These are phyloP conservation scores for Hermetia illucens DNA, from an alignment of 1,140 invertebrate genomes.

Conservation along the genomic window DNA sequence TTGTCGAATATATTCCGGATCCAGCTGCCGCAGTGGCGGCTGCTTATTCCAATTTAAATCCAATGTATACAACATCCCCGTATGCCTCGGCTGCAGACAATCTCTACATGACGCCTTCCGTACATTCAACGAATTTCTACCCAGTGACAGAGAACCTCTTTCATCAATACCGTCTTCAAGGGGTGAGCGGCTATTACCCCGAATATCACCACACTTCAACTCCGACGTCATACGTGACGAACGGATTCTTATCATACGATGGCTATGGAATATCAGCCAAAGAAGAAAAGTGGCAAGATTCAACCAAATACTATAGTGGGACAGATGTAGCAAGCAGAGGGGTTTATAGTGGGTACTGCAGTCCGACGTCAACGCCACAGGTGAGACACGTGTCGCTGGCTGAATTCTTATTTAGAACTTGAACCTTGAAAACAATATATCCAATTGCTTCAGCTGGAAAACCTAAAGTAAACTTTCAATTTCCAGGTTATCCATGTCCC, in stretches of 20 bases:
- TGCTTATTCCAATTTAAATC: constrained; percentile 70
- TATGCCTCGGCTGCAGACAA: constrained; percentile 43
- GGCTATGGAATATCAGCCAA: constrained; percentile 28
- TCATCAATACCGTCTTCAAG: constrained; percentile 64
- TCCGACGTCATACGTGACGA: constrained; percentile 47
- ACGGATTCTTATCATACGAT: constrained; percentile 50
- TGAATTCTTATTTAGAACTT: too few relatives aligned
- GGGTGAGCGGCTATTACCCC: constrained; percentile 57
- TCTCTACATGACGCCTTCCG: constrained; percentile 47
- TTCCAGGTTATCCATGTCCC: constrained; percentile 14
- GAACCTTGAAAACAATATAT: too few relatives aligned
- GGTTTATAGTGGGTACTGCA: constrained; percentile 23
- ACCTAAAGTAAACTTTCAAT: neutral
- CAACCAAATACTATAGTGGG: constrained; percentile 28
- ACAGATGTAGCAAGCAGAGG: constrained; percentile 7
- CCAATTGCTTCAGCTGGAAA: too few relatives aligned
- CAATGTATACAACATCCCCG: constrained; percentile 51
- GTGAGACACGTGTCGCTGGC: too few relatives aligned
- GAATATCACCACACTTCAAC: constrained; percentile 51
- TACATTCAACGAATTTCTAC: constrained; percentile 60
- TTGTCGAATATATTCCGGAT: constrained; percentile 50
- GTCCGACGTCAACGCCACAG: constrained; percentile 28
- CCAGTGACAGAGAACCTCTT: constrained; percentile 71
- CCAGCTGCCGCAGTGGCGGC: constrained; percentile 54
- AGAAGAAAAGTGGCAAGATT: constrained; percentile 30